Base-by-base conservation (phyloP, 2,888 invertebrate species). In the Cancer borealis region DNA sequence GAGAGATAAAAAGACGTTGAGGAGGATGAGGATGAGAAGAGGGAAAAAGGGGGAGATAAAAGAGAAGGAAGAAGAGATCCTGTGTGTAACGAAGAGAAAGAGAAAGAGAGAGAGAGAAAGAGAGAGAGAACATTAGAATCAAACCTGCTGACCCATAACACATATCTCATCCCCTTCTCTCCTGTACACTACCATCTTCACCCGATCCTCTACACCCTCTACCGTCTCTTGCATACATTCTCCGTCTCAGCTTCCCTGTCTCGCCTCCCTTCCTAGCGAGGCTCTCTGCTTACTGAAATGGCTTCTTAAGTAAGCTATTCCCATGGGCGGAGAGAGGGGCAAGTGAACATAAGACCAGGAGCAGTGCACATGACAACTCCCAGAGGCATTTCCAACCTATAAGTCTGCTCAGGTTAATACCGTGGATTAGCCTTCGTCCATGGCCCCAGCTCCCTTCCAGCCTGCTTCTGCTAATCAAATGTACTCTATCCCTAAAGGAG, bases 291-390 rank as follows among this genome's bases (percentile, higher is more conserved):
- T 26, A 73, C 73, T 73, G 26, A n/a, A 73, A 73, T 73, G 73
- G 73, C 26, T 73, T 73, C 73, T 73, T 73, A 26, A 73, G 73
- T 73, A n/a, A 73, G 73, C 26, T 73, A n/a, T 73, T 73, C 26
- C 73, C 73, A n/a, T 73, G 26, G n/a, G 73, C 73, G 26, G 73
- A 73, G 6, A 8, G 73, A 73, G 73, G 73, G 73, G 73, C 21
- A 10, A 2, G 26, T n/a, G 73, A 26, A n/a, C 26, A 5, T 26
- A 73, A 26, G 73, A 8, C 73, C n/a, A 73, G 26, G 73, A n/a
- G 54, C 54, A 10, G 10, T 54, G 54, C 21, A 60, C 21, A 60
- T 3, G 60, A 73, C 26, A 73, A 26, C 26, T 73, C 73, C 73
- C 73, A 5, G 26, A 73, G 26, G 73, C 8, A 73, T 73, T 26